Base-by-base conservation (phyloP, 2,888 invertebrate genomes). In the Ophioninae sp. region DNA sequence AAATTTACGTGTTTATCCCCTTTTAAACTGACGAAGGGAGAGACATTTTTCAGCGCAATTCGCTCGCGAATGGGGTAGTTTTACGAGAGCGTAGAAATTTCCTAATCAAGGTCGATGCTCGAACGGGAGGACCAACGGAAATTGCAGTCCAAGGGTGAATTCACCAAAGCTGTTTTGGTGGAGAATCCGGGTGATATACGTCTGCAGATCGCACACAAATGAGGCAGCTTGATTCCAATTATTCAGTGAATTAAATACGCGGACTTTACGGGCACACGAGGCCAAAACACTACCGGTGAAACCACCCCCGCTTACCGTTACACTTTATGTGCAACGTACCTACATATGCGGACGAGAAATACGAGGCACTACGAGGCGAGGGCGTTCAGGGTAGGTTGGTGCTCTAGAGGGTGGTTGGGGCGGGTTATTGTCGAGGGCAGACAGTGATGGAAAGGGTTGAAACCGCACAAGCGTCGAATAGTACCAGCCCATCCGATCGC, bases 221-320 rank as follows among this genome's bases (percentile, higher is more conserved):
- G 92, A 92, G 92, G 88, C 91, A 89, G 92, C 92, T 92, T 92
- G 91, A 91, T 92, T 91, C 91, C 92, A 92, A 92, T 92, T 92
- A 92, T 92, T 92, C 92, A 91, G 91, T 92, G 91, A 92, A 92
- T 92, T 92, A 92, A 92, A 92, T 91, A 91, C 92, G 88, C 88
- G 87, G 88, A 87, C 88, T 91, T 91, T 89, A 90, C 89, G 88
- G 89, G 88, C 90, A 86, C 86, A 85, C 85, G 86, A 72, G 64
- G 37, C 67, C 56, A 63, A 58, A 61, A 59, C 65, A 20, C 58
- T 17, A 61, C 64, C 81, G 81, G 73, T 76, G 51, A 17, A 39
- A 44, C 68, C 68, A 79, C 78, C 65, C 73, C 59, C 73, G 79
- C 64, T 69, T 44, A 41, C 41, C 61, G 72, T 65, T 44, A 44